A percentile compares a stretch with the other conserved stretches of the same genome.
phyloP scores from a whole-genome alignment of 2,888 invertebrate species.

The Leucoptera coffeella region DNA sequence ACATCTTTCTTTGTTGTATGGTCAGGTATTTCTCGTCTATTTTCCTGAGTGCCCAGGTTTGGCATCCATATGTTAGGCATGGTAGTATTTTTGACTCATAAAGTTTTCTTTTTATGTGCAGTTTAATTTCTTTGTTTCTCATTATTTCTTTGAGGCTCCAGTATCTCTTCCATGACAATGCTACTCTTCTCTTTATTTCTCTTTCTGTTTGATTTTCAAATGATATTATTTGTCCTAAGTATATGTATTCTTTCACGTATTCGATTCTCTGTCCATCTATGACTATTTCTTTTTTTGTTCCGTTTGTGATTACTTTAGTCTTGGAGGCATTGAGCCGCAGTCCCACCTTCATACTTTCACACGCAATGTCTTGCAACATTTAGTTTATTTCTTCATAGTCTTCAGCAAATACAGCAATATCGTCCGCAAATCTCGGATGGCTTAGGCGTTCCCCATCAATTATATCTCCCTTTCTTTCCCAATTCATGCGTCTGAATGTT shows the following conservation, averaged over 20 bases:
- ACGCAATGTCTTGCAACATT: background rate
- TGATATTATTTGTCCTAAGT: slow-evolving; percentile 5
- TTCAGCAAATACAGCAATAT: no score
- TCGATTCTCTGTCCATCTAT: background rate
- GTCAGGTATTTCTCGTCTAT: slow-evolving; percentile 2
- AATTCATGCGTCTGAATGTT: no score
- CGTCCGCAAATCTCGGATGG: no score
- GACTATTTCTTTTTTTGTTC: background rate
- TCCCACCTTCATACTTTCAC: background rate
- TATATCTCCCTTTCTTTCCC: no score
- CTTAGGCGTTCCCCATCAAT: no score
- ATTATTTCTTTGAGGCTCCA: slow-evolving; percentile 6
- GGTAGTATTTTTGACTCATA: slow-evolving; percentile 4
- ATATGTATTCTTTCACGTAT: slow-evolving; percentile 1
- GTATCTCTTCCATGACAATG: no score
- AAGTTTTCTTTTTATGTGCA: slow-evolving; percentile 3
- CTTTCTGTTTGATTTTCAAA: slow-evolving; percentile 3
- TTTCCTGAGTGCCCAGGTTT: no score
- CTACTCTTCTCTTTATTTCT: slow-evolving; percentile 7
- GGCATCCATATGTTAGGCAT: slow-evolving; percentile 4
- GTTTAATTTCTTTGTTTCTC: slow-evolving; percentile 1
- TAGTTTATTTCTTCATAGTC: no score
- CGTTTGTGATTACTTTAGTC: slow-evolving; percentile 1
- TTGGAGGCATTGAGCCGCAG: background rate
- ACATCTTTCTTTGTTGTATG: slow-evolving; percentile 2